phyloP scores from a whole-genome alignment of 1,140 invertebrate species.

The Danaus melanippus region DNA sequence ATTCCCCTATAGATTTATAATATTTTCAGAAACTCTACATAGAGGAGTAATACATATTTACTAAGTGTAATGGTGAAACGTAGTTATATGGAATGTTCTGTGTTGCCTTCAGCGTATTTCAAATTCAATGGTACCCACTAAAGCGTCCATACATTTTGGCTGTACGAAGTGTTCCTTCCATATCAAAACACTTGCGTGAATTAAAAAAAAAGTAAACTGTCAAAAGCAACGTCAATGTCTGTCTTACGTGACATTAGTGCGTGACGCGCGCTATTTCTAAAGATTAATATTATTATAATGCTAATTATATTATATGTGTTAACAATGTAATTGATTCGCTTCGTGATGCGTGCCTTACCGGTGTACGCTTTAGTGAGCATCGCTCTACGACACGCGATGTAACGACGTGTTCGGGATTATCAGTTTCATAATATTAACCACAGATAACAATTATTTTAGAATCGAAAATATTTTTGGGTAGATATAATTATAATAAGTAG shows the following conservation, averaged over 20 bases:
- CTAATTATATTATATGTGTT: too few species aligned
- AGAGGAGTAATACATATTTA: slow-evolving; percentile 57
- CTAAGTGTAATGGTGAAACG: slow-evolving; percentile 38
- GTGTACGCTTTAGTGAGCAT: slow-evolving; percentile 5
- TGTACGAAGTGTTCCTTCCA: background rate
- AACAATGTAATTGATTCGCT: background rate
- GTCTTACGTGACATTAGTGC: too few species aligned
- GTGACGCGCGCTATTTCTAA: too few species aligned
- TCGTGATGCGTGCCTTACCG: background rate
- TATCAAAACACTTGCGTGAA: too few species aligned
- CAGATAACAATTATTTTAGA: slow-evolving; percentile 17
- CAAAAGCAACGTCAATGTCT: too few species aligned
- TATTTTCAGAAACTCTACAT: slow-evolving; percentile 69
- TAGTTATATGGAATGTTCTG: slow-evolving; percentile 36
- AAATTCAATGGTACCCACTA: slow-evolving; percentile 14
- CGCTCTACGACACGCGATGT: background rate
- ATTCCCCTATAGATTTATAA: slow-evolving; percentile 49
- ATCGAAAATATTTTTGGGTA: slow-evolving; percentile 29
- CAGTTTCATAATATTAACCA: slow-evolving; percentile 2
- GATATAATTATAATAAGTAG: slow-evolving; percentile 28
- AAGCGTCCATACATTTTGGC: background rate
- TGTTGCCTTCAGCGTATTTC: slow-evolving; percentile 52
- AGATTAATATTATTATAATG: too few species aligned
- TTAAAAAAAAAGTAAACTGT: too few species aligned
- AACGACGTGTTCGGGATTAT: background rate